A percentile compares a stretch with the other conserved stretches of the same genome.
Conservation (phyloP, 1,140 invertebrate species). For the Drosophila guanche region DNA sequence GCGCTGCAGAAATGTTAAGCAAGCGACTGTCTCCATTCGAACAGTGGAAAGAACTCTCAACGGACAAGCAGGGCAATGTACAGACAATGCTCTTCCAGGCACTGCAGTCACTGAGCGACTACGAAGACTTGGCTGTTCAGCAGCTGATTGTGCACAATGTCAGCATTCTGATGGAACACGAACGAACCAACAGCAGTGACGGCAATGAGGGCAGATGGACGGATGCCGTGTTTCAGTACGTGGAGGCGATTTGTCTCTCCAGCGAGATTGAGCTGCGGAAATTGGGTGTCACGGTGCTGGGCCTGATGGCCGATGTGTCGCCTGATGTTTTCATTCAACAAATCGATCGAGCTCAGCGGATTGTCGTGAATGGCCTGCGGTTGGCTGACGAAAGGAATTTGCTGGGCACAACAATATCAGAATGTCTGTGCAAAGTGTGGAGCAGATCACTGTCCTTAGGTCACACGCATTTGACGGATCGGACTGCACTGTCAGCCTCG, state of each 20-base stretch:
- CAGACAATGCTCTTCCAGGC: conserved; percentile 7
- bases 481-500: neutral
- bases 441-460: conserved; percentile 3
- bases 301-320: conserved; percentile 8
- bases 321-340: conserved; percentile 2
- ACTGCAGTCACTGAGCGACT: neutral
- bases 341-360: conserved; percentile 5
- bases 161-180: conserved; percentile 9
- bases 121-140: conserved; percentile 13
- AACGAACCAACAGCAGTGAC: neutral
- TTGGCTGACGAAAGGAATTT: conserved; percentile 8
- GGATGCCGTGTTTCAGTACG: conserved; percentile 9
- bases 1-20: conserved; percentile 1
- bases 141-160: conserved; percentile 3
- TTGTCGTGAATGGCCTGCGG: conserved; percentile 9
- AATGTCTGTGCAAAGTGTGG: conserved; percentile 19
- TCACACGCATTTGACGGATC: neutral
- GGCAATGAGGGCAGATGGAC: conserved; percentile 3
- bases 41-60: conserved; percentile 1
- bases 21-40: neutral
- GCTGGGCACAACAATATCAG: neutral
- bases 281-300: conserved; percentile 10
- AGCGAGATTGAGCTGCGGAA: neutral
- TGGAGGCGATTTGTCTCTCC: conserved; percentile 2
- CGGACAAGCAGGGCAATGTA: neutral